Evolutionary conservation across 2,113 vertebrate genomes (phyloP), one percentile per base, ranked within the genome.

Genomic region (Shinisaurus crocodilurus): DNA sequence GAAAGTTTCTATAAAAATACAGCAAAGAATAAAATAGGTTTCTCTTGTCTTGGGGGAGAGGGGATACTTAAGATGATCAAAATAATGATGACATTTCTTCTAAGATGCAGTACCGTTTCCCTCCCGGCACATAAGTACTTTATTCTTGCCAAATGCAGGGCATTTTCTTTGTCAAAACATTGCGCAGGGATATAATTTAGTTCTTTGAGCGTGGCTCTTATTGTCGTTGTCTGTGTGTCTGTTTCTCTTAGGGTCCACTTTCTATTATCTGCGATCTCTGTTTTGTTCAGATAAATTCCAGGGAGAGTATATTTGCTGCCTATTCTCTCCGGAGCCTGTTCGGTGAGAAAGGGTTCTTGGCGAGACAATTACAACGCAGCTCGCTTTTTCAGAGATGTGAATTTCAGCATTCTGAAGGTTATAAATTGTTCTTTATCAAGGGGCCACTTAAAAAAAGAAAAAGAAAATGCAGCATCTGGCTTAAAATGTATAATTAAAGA

Each of bases 261-360:
- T 45, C 72, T 34, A 32, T 63, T 40, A 77, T 77, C 2, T 72
- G 40, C 25, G 20, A 88, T 88, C 76, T 81, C 34, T 43, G 32
- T 81, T 79, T 81, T 69, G 76, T 88, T 81, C 77, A 37, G 77
- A 15, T 81, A 50, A 69, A 81, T 37, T 81, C 77, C 77, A 48
- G 57, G 40, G 40, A 65, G 57, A 32, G 34, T 86, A n/a, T 15
- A 54, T 74, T 63, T 54, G 34, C 34, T 7, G 12, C 32, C 12
- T 34, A 74, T 54, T 74, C 8, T 74, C 3, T 4, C 13, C n/a
- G 3, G 37, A 54, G 32, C 45, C 25, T 13, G 23, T 86, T 86
- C 32, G 12, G 45, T 10, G 18, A 54, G 27, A 72, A 72, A 74
- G 69, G 3, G 9, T 9, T 74, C 48, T 72, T 74, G 54, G 84